phyloP scores from a whole-genome alignment of 1,140 invertebrate species.

The Dendrolimus kikuchii region DNA sequence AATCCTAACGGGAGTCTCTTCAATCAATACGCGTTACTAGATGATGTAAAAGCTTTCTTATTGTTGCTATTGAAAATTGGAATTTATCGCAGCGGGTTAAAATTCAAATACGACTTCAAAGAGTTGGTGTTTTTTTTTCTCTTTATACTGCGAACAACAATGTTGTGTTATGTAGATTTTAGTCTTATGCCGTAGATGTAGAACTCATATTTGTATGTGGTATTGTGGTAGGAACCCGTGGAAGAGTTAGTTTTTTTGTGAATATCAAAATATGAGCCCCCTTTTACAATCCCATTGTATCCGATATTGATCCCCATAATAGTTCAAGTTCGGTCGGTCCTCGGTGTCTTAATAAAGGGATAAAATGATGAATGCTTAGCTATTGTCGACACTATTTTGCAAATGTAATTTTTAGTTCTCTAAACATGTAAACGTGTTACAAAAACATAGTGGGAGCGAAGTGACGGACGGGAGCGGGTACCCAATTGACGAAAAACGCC shows the following conservation, averaged over 20 bases:
- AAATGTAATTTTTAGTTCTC: slow-evolving; percentile 8
- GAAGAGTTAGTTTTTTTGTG: slow-evolving; percentile 64
- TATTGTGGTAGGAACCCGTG: slow-evolving; percentile 28
- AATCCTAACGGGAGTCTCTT: slow-evolving; percentile 65
- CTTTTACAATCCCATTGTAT: slow-evolving; percentile 67
- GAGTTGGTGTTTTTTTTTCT: slow-evolving; percentile 34
- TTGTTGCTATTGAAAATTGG: slow-evolving; percentile 15
- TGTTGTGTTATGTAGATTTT: slow-evolving; percentile 41
- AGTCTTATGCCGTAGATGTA: slow-evolving; percentile 36
- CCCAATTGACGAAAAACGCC: too few relatives aligned
- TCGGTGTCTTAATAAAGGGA: slow-evolving; percentile 57
- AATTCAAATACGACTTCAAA: slow-evolving; percentile 15
- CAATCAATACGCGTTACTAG: slow-evolving; percentile 68
- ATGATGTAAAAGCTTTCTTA: slow-evolving; percentile 65
- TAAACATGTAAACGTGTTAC: slow-evolving; percentile 4
- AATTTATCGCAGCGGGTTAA: slow-evolving; percentile 21
- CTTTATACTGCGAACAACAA: slow-evolving; percentile 50
- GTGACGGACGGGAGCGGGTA: too few relatives aligned
- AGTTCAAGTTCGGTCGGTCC: slow-evolving; percentile 55
- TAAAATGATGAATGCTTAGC: slow-evolving; percentile 41
- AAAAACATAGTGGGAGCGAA: too few relatives aligned
- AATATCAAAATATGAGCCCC: slow-evolving; percentile 70
- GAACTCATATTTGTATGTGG: slow-evolving; percentile 20
- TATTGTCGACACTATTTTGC: slow-evolving; percentile 13
- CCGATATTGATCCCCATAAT: slow-evolving; percentile 67